A percentile compares a stretch with the other conserved stretches of the same genome.
Evolutionary conservation across 2,888 invertebrate genomes (phyloP).

Genomic region (Brachypalpus laphriformis): DNA sequence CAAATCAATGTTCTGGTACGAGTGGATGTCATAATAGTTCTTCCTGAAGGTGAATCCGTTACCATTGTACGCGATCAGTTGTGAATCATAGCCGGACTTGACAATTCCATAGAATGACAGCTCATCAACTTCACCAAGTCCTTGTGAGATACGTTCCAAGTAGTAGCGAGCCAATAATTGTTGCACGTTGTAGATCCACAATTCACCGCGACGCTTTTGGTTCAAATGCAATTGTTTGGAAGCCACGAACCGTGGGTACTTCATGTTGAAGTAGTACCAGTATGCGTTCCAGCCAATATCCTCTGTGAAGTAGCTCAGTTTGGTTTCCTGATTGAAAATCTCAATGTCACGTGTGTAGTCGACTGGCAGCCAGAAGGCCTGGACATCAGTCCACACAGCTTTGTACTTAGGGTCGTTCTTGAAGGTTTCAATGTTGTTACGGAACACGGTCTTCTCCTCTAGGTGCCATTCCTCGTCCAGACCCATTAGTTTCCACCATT

Average conservation of each 20-base stretch:
- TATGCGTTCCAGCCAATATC: conserved; percentile 87
- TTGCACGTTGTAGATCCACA: conserved; percentile 87
- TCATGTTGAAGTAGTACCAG: conserved; percentile 86
- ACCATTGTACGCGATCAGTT: conserved; percentile 87
- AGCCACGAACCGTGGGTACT: conserved; percentile 87
- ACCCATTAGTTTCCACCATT: conserved; percentile 81
- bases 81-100: conserved; percentile 86
- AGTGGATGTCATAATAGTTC: conserved; percentile 84
- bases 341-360: conserved; percentile 85
- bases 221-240: conserved; percentile 84
- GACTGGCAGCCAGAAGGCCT: conserved; percentile 82
- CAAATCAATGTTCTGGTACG: conserved; percentile 80
- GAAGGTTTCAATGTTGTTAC: conserved; percentile 78
- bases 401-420: conserved; percentile 77
- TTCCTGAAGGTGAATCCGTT: conserved; percentile 87
- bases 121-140: conserved; percentile 86
- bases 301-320: conserved; percentile 88
- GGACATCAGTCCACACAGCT: conserved; percentile 76
- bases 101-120: conserved; percentile 84
- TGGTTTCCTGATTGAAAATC: conserved; percentile 84
- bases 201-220: conserved; percentile 86
- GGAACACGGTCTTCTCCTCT: conserved; percentile 77
- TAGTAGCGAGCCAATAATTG: conserved; percentile 89
- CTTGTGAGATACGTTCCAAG: conserved; percentile 89
- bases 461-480: conserved; percentile 78